phyloP scores from a whole-genome alignment of 2,113 vertebrate genomes.

The Oncorhynchus kisutch region DNA sequence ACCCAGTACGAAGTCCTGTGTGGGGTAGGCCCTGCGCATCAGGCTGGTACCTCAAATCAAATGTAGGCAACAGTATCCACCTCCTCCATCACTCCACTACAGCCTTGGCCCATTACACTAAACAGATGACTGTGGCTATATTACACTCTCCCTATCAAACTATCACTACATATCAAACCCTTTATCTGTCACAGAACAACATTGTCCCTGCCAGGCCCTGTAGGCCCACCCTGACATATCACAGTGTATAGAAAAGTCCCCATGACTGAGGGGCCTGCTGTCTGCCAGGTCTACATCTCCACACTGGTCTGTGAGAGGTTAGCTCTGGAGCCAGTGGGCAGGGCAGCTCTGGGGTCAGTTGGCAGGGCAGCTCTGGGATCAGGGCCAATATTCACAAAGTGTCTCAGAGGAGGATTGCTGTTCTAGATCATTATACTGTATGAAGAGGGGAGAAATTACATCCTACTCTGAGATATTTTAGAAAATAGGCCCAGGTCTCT shows the following conservation, averaged over 20 bases:
- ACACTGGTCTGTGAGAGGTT: constrained; percentile 19
- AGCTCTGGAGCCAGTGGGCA: constrained; percentile 5
- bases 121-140: constrained; percentile 10
- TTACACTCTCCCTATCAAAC: constrained; percentile 7
- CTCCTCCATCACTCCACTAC: neutral
- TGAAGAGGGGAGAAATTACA: too few species aligned
- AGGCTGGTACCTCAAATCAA: too few species aligned
- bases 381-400: too few species aligned
- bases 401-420: too few species aligned
- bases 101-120: neutral
- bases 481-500: neutral
- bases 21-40: too few species aligned
- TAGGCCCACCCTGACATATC: constrained; percentile 24
- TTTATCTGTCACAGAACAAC: constrained; percentile 13
- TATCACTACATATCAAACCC: constrained; percentile 15
- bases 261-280: neutral
- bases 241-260: constrained; percentile 13
- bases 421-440: too few species aligned
- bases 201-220: neutral
- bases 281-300: constrained; percentile 12
- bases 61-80: too few species aligned
- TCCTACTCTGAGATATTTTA: too few species aligned
- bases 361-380: too few species aligned
- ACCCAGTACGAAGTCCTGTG: too few species aligned
- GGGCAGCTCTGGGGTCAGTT: too few species aligned